Conservation (phyloP, 2,888 invertebrate species). For the Vanessa cardui region DNA sequence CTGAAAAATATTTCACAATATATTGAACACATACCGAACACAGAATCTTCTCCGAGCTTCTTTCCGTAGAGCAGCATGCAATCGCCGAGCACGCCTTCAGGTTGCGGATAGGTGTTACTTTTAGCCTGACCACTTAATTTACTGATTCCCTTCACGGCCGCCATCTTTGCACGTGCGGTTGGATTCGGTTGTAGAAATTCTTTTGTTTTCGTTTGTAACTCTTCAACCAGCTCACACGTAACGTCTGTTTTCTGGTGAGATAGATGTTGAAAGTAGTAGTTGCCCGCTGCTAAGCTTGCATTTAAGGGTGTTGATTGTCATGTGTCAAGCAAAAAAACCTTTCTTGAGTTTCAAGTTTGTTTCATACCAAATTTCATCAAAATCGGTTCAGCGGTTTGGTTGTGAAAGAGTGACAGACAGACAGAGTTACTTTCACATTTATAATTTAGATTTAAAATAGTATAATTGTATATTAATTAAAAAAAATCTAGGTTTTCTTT, state of each 20-base stretch:
- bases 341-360: too few species aligned
- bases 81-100: slow-evolving; percentile 98
- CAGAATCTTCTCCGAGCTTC: slow-evolving; percentile 96
- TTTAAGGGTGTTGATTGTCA: too few species aligned
- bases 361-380: too few species aligned
- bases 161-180: slow-evolving; percentile 96
- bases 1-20: too few species aligned
- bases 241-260: slow-evolving; percentile 96
- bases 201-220: slow-evolving; percentile 97
- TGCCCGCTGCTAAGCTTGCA: too few species aligned
- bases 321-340: too few species aligned
- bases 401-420: too few species aligned
- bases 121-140: slow-evolving; percentile 98
- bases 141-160: slow-evolving; percentile 96
- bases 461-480: neutral
- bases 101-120: slow-evolving; percentile 98
- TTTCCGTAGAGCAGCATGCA: slow-evolving; percentile 97
- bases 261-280: slow-evolving; percentile 15
- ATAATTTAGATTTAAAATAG: too few species aligned
- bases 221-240: slow-evolving; percentile 97
- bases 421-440: too few species aligned
- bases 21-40: slow-evolving; percentile 87
- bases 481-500: neutral
- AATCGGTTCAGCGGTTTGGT: too few species aligned
- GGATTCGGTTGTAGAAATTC: slow-evolving; percentile 99